Conservation (phyloP, 2,888 invertebrate genomes). For the Vanessa cardui region DNA sequence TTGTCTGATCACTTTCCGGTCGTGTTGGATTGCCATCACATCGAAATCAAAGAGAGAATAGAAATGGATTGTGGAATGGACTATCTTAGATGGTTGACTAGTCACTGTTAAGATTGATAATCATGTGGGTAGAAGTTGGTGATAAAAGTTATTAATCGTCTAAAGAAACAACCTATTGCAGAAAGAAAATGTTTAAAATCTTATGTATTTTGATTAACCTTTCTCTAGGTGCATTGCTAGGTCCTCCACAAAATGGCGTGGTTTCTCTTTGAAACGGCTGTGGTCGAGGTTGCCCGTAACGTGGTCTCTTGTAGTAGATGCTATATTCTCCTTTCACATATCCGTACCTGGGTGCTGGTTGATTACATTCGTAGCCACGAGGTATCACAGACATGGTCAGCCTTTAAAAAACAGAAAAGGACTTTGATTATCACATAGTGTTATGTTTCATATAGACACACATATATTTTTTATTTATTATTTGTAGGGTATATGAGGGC, state of each 20-base stretch:
- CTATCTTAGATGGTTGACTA: no score
- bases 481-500: no score
- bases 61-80: no score
- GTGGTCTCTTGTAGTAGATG: conserved; percentile 69
- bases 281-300: conserved; percentile 71
- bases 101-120: no score
- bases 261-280: conserved; percentile 68
- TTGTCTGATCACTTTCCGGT: no score
- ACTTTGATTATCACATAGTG: neutral
- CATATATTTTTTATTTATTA: no score
- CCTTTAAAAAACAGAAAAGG: neutral
- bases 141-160: no score
- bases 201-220: conserved; percentile 47
- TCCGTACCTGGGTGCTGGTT: conserved; percentile 62
- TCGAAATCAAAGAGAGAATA: no score
- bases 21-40: no score
- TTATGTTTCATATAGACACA: no score
- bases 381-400: conserved; percentile 64
- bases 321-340: conserved; percentile 66
- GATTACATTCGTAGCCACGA: conserved; percentile 62
- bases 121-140: no score
- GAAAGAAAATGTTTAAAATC: neutral
- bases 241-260: conserved; percentile 54
- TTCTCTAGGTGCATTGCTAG: conserved; percentile 64
- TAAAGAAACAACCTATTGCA: neutral